Evolutionary conservation across 2,113 vertebrate species (phyloP).

Genomic region (Chelonoidis abingdonii): DNA sequence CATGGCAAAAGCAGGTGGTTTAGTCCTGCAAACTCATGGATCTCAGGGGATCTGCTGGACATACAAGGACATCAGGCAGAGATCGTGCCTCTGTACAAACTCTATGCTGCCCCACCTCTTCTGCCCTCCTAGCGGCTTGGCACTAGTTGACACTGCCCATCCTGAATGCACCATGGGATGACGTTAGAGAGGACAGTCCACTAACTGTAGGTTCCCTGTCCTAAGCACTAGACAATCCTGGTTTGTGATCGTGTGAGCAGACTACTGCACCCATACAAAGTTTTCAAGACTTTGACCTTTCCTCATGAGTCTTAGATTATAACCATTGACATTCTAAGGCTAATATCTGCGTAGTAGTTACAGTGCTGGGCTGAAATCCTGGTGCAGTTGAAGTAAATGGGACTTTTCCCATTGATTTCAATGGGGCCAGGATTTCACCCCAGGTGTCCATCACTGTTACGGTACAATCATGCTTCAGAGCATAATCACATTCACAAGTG

Average conservation of each 20-base stretch:
- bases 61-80: not conserved
- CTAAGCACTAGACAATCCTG: not conserved
- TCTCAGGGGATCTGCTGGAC: not conserved
- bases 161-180: not conserved
- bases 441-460: not conserved
- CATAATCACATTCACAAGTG: slow-evolving; percentile 27
- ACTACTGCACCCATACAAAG: not conserved
- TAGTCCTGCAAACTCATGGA: not conserved
- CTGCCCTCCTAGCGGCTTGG: not conserved
- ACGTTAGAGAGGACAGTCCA: not conserved
- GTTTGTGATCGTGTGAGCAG: rapidly evolving
- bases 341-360: not conserved
- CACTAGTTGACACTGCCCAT: not conserved
- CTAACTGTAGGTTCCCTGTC: not conserved
- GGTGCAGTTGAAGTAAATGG: not conserved
- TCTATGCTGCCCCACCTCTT: not conserved
- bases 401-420: not conserved
- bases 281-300: not conserved
- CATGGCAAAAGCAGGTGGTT: not conserved
- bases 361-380: not conserved
- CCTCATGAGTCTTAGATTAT: not conserved
- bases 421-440: not conserved
- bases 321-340: not conserved
- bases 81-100: not conserved
- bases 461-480: slow-evolving; percentile 22